A percentile compares a stretch with the other conserved stretches of the same genome.
These are phyloP conservation scores for Sinhomidia bicolor DNA, from an alignment of 2,888 invertebrate species.

Conservation along the genomic window DNA sequence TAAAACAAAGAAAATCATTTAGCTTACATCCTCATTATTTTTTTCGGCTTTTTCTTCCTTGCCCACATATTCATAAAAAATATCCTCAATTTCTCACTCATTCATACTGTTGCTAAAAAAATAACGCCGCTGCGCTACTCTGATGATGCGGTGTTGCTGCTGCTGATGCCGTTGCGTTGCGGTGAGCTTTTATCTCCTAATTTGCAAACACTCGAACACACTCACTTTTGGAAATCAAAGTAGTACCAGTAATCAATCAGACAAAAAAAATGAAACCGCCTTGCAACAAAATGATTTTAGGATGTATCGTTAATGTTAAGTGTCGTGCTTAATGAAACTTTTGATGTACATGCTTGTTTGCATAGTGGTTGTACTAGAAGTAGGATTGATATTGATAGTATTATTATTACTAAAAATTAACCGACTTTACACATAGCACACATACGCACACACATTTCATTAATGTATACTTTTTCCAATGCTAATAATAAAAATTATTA, in stretches of 20 bases:
- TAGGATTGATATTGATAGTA: no score
- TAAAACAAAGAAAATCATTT: no score
- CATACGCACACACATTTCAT: background rate
- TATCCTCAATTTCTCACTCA: background rate
- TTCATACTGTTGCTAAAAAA: no score
- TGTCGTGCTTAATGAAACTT: background rate
- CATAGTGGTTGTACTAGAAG: background rate
- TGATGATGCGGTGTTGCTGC: background rate
- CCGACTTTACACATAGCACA: background rate
- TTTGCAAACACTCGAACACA: background rate
- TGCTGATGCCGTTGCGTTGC: background rate
- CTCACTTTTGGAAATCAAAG: conserved; percentile 14
- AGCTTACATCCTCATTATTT: background rate
- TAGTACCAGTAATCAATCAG: conserved; percentile 16
- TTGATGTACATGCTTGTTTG: background rate
- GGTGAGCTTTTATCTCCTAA: background rate
- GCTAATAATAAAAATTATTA: no score
- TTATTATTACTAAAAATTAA: no score
- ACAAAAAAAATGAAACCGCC: conserved; percentile 9
- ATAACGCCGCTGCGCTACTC: no score
- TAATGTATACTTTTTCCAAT: conserved; percentile 33
- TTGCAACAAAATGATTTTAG: conserved; percentile 4
- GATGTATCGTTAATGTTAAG: background rate
- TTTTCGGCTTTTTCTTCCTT: background rate
- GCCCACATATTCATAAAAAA: background rate